A percentile compares a stretch with the other conserved stretches of the same genome.
These are phyloP conservation scores for Ellobium chinense DNA, from an alignment of 2,888 invertebrate genomes.

Conservation along the genomic window DNA sequence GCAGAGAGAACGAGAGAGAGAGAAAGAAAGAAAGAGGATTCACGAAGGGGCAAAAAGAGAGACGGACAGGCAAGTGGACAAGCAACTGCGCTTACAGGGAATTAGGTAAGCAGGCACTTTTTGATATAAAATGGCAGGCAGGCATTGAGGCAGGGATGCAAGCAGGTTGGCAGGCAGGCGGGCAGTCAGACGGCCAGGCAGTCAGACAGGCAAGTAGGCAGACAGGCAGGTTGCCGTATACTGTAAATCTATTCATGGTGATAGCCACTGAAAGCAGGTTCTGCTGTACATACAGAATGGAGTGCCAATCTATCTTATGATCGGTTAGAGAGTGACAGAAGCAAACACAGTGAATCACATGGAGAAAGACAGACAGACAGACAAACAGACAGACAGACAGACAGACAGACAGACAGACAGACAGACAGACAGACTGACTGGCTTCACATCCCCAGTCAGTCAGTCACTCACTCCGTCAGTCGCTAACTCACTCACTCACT, in stretches of 20 bases:
- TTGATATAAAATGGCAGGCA: too few relatives aligned
- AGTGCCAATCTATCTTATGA: neutral
- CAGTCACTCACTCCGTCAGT: too few relatives aligned
- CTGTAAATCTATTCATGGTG: neutral
- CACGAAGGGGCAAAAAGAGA: too few relatives aligned
- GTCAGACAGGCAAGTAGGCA: slow-evolving; percentile 6
- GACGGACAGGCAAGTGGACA: too few relatives aligned
- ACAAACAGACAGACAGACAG: slow-evolving; percentile 23
- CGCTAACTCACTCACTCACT: too few relatives aligned
- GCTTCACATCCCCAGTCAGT: too few relatives aligned
- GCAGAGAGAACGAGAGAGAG: too few relatives aligned
- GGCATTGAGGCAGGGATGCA: neutral
- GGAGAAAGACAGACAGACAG: slow-evolving; percentile 13
- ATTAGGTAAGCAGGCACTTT: too few relatives aligned
- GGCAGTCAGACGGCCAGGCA: neutral
- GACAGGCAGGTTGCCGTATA: neutral
- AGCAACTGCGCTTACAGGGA: too few relatives aligned
- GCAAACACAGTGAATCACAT: slow-evolving; percentile 18
- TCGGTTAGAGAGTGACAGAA: neutral
- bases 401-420: slow-evolving; percentile 32
- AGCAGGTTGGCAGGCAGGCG: neutral
- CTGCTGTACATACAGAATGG: too few relatives aligned
- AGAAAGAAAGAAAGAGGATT: too few relatives aligned
- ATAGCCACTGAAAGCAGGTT: too few relatives aligned
- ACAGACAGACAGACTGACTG: slow-evolving; percentile 27